Evolutionary conservation across 2,113 vertebrate species (phyloP).

Genomic region (Ploceus nigricollis): DNA sequence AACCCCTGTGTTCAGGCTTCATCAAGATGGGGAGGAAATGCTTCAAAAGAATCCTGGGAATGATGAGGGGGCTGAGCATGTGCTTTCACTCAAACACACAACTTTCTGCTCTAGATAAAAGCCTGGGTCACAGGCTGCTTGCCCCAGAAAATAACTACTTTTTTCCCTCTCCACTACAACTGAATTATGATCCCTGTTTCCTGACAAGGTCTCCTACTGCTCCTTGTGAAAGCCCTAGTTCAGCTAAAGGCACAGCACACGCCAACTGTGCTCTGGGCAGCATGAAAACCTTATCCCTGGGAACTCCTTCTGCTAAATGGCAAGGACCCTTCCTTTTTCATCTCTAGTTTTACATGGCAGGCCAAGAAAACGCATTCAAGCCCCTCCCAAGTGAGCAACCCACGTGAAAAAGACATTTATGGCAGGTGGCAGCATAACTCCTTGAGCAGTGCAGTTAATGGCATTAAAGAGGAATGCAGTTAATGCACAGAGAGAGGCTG

Average conservation of each 20-base stretch:
- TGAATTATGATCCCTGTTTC: neutral
- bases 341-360: neutral
- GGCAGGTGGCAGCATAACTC: neutral
- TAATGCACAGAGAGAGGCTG: neutral
- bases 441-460: neutral
- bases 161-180: neutral
- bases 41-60: conserved; percentile 5
- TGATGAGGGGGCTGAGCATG: neutral
- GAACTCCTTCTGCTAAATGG: neutral
- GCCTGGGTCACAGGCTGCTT: neutral
- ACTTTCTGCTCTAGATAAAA: neutral
- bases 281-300: neutral
- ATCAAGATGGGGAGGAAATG: neutral
- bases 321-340: neutral
- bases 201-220: neutral
- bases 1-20: neutral
- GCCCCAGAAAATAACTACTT: neutral
- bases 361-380: neutral
- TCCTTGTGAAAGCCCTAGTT: neutral
- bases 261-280: neutral
- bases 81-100: neutral
- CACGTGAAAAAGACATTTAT: neutral
- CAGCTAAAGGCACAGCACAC: neutral
- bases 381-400: neutral
- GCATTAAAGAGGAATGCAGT: neutral